Evolutionary conservation across 1,140 invertebrate genomes (phyloP).

Genomic region (Octopus sinensis): DNA sequence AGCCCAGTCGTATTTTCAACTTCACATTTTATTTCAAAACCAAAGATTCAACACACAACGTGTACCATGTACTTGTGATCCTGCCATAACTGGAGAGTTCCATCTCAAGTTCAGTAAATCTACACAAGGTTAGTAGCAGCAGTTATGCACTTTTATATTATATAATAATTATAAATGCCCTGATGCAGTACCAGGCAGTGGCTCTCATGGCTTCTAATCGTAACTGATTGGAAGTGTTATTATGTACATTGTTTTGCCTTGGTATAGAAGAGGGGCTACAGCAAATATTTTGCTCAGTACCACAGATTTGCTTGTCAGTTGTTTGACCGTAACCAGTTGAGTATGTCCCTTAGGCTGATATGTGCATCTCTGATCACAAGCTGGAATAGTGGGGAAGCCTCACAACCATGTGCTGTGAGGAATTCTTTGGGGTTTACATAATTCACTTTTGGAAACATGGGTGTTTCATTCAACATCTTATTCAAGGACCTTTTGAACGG

Average conservation of each 20-base stretch:
- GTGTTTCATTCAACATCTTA: too few species aligned
- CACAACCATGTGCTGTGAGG: too few species aligned
- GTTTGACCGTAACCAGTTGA: too few species aligned
- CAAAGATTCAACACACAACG: background rate
- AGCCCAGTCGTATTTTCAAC: background rate
- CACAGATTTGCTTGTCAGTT: too few species aligned
- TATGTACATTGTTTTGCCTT: background rate
- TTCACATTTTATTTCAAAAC: background rate
- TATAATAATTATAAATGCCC: background rate
- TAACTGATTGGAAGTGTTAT: background rate
- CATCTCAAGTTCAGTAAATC: background rate
- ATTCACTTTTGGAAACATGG: too few species aligned
- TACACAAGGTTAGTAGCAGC: background rate
- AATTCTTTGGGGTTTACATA: too few species aligned
- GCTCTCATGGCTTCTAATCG: background rate
- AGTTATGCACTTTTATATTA: background rate
- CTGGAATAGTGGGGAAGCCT: too few species aligned
- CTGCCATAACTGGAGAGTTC: background rate
- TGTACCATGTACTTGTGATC: background rate
- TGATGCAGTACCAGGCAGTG: background rate
- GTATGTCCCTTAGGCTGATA: too few species aligned
- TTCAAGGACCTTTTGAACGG: too few species aligned
- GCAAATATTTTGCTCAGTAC: too few species aligned
- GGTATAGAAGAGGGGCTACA: background rate
- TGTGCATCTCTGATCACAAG: too few species aligned